phyloP scores from a whole-genome alignment of 2,113 vertebrate genomes.

The Zosterops pallidus region DNA sequence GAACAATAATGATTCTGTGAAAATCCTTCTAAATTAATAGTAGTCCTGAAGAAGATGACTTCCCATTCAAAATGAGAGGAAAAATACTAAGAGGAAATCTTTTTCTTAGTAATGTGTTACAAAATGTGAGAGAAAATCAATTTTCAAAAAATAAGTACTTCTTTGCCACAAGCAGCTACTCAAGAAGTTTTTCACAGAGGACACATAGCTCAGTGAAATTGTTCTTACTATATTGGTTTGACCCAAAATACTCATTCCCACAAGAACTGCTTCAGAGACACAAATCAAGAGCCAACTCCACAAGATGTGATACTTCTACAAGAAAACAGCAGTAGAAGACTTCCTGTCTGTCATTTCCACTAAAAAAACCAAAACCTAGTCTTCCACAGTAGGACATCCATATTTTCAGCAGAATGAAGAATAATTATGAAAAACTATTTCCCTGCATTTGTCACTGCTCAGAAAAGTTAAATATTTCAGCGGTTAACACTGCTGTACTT shows the following conservation, averaged over 20 bases:
- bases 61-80: not conserved
- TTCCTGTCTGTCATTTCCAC: not conserved
- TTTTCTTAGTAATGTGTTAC: not conserved
- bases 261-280: not conserved
- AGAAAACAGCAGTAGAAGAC: not conserved
- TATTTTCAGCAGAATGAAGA: not conserved
- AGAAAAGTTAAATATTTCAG: not conserved
- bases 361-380: not conserved
- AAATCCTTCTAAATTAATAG: not conserved
- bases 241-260: not conserved
- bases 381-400: not conserved
- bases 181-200: not conserved
- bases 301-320: accelerated
- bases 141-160: not conserved
- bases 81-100: not conserved
- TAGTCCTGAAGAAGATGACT: not conserved
- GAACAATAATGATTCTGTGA: not conserved
- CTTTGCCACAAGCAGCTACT: not conserved
- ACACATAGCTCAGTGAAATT: not conserved
- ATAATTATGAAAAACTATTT: not conserved
- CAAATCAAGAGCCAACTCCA: not conserved
- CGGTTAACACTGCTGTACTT: not conserved
- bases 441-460: not conserved
- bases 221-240: not conserved
- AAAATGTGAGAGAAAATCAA: not conserved